These are phyloP conservation scores for Sminthurinus signatus DNA, from an alignment of 1,140 invertebrate genomes.

Conservation along the genomic window DNA sequence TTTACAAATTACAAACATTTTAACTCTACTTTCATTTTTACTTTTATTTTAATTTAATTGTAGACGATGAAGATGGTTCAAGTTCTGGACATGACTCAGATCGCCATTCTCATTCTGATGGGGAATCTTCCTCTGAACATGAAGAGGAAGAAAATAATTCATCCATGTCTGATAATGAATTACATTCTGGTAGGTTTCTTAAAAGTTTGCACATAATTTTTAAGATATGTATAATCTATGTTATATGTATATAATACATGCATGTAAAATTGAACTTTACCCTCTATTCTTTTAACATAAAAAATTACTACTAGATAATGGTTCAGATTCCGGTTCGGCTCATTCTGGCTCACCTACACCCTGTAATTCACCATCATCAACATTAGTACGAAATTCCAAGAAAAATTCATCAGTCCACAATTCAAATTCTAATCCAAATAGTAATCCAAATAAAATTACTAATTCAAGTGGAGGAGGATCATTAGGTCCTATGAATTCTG, in stretches of 20 bases:
- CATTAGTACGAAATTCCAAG: constrained; percentile 40
- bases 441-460: neutral
- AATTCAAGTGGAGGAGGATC: too few species aligned
- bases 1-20: neutral
- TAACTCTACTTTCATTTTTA: neutral
- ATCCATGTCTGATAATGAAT: constrained; percentile 35
- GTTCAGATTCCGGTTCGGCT: constrained; percentile 46
- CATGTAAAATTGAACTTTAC: too few species aligned
- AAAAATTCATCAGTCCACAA: constrained; percentile 38
- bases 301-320: too few species aligned
- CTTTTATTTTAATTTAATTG: constrained; percentile 7
- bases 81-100: constrained; percentile 29
- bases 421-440: constrained; percentile 13
- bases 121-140: constrained; percentile 28
- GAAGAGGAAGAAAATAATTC: constrained; percentile 36
- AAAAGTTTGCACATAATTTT: too few species aligned
- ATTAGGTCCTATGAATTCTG: too few species aligned
- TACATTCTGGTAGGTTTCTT: too few species aligned
- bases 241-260: too few species aligned
- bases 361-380: constrained; percentile 47
- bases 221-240: too few species aligned
- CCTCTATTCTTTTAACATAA: too few species aligned
- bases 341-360: constrained; percentile 76
- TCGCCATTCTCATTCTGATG: constrained; percentile 28
- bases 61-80: constrained; percentile 40